Conservation (phyloP, 2,113 vertebrate genomes). For the Xerus inauris region DNA sequence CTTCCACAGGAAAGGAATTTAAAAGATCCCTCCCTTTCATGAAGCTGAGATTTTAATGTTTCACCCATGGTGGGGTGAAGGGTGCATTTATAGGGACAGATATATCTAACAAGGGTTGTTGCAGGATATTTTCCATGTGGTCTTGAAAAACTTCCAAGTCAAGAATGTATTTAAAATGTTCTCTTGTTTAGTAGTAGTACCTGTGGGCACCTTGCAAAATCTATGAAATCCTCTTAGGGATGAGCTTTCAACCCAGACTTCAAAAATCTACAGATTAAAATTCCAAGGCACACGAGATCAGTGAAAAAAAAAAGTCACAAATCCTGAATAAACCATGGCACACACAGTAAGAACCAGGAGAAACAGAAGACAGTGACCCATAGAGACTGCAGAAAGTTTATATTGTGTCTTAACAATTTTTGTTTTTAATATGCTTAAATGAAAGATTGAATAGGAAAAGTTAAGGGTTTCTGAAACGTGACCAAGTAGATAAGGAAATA, state of each 20-base stretch:
- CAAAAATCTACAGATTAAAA: slow-evolving; percentile 29
- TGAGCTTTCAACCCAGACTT: not conserved
- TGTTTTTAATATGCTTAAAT: not conserved
- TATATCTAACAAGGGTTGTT: not conserved
- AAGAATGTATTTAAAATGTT: not conserved
- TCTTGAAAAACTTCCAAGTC: not conserved
- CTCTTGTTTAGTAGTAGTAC: not conserved
- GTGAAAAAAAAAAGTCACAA: not conserved
- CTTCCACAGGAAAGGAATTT: not conserved
- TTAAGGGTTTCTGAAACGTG: slow-evolving; percentile 8
- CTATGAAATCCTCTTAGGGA: not conserved
- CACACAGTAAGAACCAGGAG: slow-evolving; percentile 2
- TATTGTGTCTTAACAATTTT: slow-evolving; percentile 22
- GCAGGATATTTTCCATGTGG: not conserved
- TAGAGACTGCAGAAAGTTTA: slow-evolving; percentile 15
- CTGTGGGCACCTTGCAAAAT: not conserved
- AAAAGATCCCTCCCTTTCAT: not conserved
- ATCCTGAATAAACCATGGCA: not conserved
- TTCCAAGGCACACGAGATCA: not conserved
- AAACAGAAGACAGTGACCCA: not conserved
- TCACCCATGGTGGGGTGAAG: not conserved
- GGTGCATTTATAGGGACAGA: not conserved
- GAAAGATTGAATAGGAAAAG: slow-evolving; percentile 3
- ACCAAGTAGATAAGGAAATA: not conserved
- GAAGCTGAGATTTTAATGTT: not conserved